Percentiles rank a stretch among this genome's conserved stretches.
Evolutionary conservation across 2,888 invertebrate genomes (phyloP).

Genomic region (Rhagophthalmus giganteus): DNA sequence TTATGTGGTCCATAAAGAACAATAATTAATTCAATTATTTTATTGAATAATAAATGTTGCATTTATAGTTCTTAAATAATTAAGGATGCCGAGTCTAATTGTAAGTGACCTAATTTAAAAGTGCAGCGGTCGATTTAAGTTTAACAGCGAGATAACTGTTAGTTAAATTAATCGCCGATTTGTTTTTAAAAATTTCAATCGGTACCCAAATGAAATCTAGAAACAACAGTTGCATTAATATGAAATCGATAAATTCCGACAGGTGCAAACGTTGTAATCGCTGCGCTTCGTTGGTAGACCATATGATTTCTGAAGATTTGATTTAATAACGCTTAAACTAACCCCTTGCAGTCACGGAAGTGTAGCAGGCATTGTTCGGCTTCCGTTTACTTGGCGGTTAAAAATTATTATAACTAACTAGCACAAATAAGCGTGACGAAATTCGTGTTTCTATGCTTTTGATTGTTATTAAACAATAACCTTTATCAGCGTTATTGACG

Average conservation of each 20-base stretch:
- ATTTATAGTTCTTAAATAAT: background rate
- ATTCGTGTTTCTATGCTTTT: conserved; percentile 39
- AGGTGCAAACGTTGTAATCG: conserved; percentile 22
- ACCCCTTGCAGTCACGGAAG: conserved; percentile 47
- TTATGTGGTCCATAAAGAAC: background rate
- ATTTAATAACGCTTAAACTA: conserved; percentile 43
- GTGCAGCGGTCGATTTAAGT: too few species aligned
- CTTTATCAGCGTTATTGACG: too few species aligned
- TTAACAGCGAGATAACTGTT: too few species aligned
- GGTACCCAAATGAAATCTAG: too few species aligned
- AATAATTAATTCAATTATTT: background rate
- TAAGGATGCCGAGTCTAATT: too few species aligned
- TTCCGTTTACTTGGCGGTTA: conserved; percentile 46
- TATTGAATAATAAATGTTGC: background rate
- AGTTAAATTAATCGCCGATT: too few species aligned
- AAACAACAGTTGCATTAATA: too few species aligned
- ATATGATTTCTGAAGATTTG: conserved; percentile 39
- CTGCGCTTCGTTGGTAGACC: conserved; percentile 22
- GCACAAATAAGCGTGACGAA: conserved; percentile 46
- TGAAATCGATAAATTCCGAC: too few species aligned
- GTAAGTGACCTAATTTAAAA: too few species aligned
- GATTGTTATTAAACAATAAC: conserved; percentile 42
- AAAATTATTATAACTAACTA: conserved; percentile 45
- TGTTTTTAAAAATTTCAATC: too few species aligned
- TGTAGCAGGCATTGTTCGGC: conserved; percentile 46